A percentile compares a stretch with the other conserved stretches of the same genome.
These are phyloP conservation scores for Sclerodermus sp. DNA, from an alignment of 2,888 invertebrate genomes.

Conservation along the genomic window DNA sequence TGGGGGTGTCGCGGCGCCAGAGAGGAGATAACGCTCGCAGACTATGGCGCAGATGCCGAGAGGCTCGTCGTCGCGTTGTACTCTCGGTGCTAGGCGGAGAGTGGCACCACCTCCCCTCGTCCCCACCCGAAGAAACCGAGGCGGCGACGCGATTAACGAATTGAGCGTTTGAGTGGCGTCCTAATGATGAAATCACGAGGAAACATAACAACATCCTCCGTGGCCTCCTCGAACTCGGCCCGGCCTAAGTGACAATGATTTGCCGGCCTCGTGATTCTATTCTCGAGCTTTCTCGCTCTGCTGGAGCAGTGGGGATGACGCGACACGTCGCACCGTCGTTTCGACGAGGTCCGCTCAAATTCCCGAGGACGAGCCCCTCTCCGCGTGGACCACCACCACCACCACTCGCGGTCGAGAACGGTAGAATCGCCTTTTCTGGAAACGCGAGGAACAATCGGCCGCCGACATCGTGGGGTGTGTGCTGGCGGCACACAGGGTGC, in stretches of 20 bases:
- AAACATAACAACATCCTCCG: slow-evolving; percentile 40
- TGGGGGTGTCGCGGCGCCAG: slow-evolving; percentile 33
- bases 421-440: too few relatives aligned
- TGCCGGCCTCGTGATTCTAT: slow-evolving; percentile 33
- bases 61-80: slow-evolving; percentile 11
- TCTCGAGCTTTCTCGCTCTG: slow-evolving; percentile 1
- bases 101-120: slow-evolving; percentile 12
- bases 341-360: too few relatives aligned
- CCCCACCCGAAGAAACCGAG: slow-evolving; percentile 11
- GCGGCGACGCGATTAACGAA: slow-evolving; percentile 27
- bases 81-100: slow-evolving; percentile 40
- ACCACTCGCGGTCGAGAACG: too few relatives aligned
- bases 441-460: too few relatives aligned
- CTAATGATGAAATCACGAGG: slow-evolving; percentile 41
- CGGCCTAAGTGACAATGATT: slow-evolving; percentile 31
- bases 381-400: too few relatives aligned
- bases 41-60: slow-evolving; percentile 8
- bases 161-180: slow-evolving; percentile 39
- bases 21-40: slow-evolving; percentile 21
- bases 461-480: too few relatives aligned
- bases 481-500: too few relatives aligned
- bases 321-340: too few relatives aligned
- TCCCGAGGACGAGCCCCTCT: too few relatives aligned
- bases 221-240: slow-evolving; percentile 1
- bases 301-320: too few relatives aligned